Base-by-base conservation (phyloP, 1,140 invertebrate genomes). In the Macrobrachium rosenbergii region DNA sequence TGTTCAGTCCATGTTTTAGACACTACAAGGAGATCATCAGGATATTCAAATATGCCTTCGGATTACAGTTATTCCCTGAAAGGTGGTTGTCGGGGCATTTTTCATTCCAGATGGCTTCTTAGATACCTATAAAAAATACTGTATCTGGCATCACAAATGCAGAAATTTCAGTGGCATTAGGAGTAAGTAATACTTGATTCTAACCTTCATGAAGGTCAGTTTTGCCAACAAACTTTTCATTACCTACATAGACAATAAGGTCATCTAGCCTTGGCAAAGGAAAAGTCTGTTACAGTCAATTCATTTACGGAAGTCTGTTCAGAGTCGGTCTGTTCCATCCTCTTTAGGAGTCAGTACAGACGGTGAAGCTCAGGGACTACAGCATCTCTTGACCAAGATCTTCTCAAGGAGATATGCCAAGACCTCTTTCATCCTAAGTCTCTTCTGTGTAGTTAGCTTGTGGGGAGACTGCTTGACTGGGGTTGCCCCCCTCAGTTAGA, bases 111-210 rank as follows among this genome's bases (percentile, higher is more conserved):
- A 77, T 17, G 75, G 75, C 12, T n/a, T n/a, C n/a, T n/a, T n/a
- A n/a, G n/a, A n/a, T n/a, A 77, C 45, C 45, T 16, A 45, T 28
- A 77, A 37, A 45, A 43, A 43, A n/a, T n/a, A n/a, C n/a, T n/a
- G 23, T 43, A 45, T n/a, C 75, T 77, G 75, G 75, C 28, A n/a
- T 77, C 11, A 77, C 75, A 45, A 77, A 77, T 7, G 75, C 75
- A n/a, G 75, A 77, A 10, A 77, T 77, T 37, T 10, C 11, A 37
- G 17, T 16, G 75, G 75, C 75, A 16, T 77, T 77, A 28, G 23
- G 23, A 28, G 75, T 28, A 43, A 16, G 37, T 10, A 7, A 17
- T 16, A 77, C 43, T 45, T 77, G 75, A 45, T 77, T 10, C 11
- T 37, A 77, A 77, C 67, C n/a, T 21, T 72, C 37, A 19, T 72